These are phyloP conservation scores for Aurelia sp. DNA, from an alignment of 30 jellyfish, hydroid and myxozoan genomes.

Conservation along the genomic window DNA sequence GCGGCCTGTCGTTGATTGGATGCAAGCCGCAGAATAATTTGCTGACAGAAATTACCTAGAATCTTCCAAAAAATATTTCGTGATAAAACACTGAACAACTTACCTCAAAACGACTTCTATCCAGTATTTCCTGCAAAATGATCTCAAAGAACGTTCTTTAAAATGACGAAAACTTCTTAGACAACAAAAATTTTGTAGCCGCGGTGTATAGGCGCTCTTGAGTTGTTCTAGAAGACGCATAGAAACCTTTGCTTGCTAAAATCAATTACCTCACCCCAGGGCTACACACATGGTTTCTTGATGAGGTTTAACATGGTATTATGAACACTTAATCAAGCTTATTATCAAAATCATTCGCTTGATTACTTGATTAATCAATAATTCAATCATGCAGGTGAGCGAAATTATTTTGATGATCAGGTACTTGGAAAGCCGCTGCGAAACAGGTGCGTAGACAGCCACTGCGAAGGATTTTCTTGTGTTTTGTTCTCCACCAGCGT, in stretches of 20 bases:
- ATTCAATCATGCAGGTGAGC: too few species aligned
- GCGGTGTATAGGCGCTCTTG: constrained; percentile 29
- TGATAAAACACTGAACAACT: too few species aligned
- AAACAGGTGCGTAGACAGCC: background rate
- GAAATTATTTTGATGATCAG: too few species aligned
- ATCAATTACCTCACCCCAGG: constrained; percentile 62
- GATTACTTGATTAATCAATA: background rate
- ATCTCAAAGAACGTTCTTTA: too few species aligned
- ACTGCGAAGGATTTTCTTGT: constrained; percentile 1
- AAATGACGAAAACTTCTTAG: too few species aligned
- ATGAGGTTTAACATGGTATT: constrained; percentile 69
- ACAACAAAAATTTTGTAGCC: constrained; percentile 21
- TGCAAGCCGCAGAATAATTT: too few species aligned
- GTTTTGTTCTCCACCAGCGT: background rate
- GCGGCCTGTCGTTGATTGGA: too few species aligned
- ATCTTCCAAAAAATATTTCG: too few species aligned
- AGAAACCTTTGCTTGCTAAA: background rate
- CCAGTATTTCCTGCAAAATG: too few species aligned
- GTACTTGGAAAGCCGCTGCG: constrained; percentile 6
- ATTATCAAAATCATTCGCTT: constrained; percentile 14
- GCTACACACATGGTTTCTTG: constrained; percentile 60
- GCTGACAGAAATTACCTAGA: too few species aligned
- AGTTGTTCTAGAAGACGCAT: too few species aligned
- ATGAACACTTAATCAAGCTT: constrained; percentile 8
- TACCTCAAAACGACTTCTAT: too few species aligned